Percentiles rank a stretch among this genome's conserved stretches.
These are phyloP conservation scores for Clarias gariepinus DNA, from an alignment of 2,113 vertebrate genomes.

Conservation along the genomic window DNA sequence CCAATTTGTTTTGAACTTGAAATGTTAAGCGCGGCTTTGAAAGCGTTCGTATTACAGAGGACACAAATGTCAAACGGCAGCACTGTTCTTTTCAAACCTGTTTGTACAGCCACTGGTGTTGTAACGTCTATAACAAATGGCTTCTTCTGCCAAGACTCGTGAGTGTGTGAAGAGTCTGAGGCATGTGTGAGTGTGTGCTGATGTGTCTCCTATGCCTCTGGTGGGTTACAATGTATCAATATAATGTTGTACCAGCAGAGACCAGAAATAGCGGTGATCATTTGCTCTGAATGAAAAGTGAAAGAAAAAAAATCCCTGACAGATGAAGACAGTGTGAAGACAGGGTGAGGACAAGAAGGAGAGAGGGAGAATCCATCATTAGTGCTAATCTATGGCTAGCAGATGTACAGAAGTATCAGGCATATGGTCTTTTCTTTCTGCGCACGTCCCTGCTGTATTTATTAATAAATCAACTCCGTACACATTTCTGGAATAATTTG, in stretches of 20 bases:
- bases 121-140: background rate
- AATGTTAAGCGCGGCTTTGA: constrained; percentile 1
- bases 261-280: background rate
- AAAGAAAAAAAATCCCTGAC: background rate
- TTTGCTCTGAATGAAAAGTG: background rate
- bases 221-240: background rate
- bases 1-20: background rate
- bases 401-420: constrained; percentile 29
- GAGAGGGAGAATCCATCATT: constrained; percentile 5
- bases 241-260: background rate
- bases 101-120: background rate
- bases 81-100: background rate
- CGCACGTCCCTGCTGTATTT: constrained; percentile 23
- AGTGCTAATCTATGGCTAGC: constrained; percentile 10
- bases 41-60: background rate
- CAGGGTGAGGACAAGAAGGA: constrained; percentile 6
- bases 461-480: constrained; percentile 37
- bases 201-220: background rate
- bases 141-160: background rate
- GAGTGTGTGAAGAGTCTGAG: background rate
- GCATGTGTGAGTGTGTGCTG: background rate
- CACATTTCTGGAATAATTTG: background rate
- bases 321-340: constrained; percentile 29
- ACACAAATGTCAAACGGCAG: constrained; percentile 6
- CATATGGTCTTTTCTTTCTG: constrained; percentile 28